phyloP scores from a whole-genome alignment of 2,797 vertebrate genomes.

The Channa striata region DNA sequence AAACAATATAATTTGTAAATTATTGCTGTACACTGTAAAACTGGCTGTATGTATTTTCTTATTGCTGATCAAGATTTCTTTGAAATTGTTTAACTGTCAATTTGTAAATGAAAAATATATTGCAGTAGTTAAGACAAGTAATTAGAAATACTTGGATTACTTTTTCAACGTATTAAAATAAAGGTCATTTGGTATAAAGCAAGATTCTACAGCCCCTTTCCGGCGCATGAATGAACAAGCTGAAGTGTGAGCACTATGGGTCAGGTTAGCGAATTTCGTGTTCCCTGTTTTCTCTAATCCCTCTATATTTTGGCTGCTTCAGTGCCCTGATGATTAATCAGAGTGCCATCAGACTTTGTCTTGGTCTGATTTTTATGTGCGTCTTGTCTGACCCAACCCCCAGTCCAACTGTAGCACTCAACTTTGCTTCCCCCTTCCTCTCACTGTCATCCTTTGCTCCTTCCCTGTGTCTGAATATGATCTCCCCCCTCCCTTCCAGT shows the following conservation, averaged over 20 bases:
- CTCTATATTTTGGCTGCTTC: slow-evolving; percentile 59
- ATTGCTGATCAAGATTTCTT: too few relatives aligned
- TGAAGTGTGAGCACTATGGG: slow-evolving; percentile 26
- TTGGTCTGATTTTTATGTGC: slow-evolving; percentile 55
- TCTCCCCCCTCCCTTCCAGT: slow-evolving; percentile 43
- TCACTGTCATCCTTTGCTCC: slow-evolving; percentile 30
- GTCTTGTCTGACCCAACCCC: slow-evolving; percentile 53
- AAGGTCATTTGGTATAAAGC: too few relatives aligned
- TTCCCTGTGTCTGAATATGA: slow-evolving; percentile 47
- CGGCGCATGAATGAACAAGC: not conserved
- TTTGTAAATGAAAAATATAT: not conserved
- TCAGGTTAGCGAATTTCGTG: slow-evolving; percentile 52
- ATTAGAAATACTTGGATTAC: not conserved
- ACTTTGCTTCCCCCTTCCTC: slow-evolving; percentile 10
- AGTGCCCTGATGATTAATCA: slow-evolving; percentile 75
- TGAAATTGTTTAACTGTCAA: too few relatives aligned
- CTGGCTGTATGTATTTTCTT: too few relatives aligned
- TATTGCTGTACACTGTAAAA: too few relatives aligned
- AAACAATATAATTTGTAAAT: too few relatives aligned
- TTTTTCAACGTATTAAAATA: not conserved
- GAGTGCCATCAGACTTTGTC: slow-evolving; percentile 57
- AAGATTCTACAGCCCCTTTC: too few relatives aligned
- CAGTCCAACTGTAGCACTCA: slow-evolving; percentile 42
- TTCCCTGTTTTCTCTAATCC: slow-evolving; percentile 56
- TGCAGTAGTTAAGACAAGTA: not conserved